Base-by-base conservation (phyloP, 2,113 vertebrate species). In the Peucedramus taeniatus region DNA sequence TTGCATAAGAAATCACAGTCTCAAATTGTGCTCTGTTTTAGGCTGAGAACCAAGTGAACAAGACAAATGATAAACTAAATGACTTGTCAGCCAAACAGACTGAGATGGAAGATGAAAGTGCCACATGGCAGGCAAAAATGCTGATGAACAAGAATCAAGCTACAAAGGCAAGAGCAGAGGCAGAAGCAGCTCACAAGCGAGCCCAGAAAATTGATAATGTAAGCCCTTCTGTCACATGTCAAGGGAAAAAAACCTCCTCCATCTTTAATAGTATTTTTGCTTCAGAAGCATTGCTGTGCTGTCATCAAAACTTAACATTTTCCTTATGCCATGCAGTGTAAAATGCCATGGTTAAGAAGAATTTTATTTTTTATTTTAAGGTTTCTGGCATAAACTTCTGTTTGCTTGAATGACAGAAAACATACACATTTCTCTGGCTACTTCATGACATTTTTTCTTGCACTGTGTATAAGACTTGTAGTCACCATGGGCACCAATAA, bases 51-150 rank as follows among this genome's bases (percentile, higher is more conserved):
- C 97, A 98, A 97, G 87, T 97, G 87, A 96, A 96, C 15, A 72
- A 94, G 60, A 93, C 91, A 5, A 97, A 97, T 2, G 18, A 84
- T 3, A 56, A 92, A 19, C 94, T 98, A 61, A 91, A 98, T 68
- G 84, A 95, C 37, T 61, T 97, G 59, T 93, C 90, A 89, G 86
- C 90, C 88, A 95, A 72, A 17, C 85, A 95, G n/a, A 95, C 93
- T 50, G 78, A 83, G 42, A 65, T 98, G 50, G 87, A 96, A 64
- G 63, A 97, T 3, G 93, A 97, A 86, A 97, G 97, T 24, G 47
- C 97, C 57, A 87, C 59, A 50, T 54, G 99, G 91, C 97, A 94
- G 72, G 96, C 92, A 44, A 98, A 98, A 93, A 97, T 65, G 5
- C 94, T 97, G 50, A 96, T 93, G 93, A 99, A 97, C 71, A 89